These are phyloP conservation scores for Thereva unica DNA, from an alignment of 2,888 invertebrate species.

Conservation along the genomic window DNA sequence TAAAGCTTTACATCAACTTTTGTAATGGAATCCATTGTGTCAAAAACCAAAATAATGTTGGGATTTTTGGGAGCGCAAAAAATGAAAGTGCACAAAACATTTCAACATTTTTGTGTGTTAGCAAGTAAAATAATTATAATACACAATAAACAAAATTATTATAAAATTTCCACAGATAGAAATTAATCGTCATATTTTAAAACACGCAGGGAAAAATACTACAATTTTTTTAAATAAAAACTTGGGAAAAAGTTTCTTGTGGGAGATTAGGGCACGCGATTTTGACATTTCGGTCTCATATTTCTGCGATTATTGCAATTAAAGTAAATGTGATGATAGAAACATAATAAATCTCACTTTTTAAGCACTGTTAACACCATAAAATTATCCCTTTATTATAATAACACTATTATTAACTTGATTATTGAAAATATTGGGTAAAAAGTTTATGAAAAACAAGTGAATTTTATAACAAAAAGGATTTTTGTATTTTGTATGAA, in stretches of 20 bases:
- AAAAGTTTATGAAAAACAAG: conserved; percentile 27
- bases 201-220: background rate
- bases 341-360: background rate
- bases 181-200: background rate
- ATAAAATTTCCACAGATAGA: too few relatives aligned
- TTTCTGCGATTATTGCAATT: conserved; percentile 42
- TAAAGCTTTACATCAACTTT: too few relatives aligned
- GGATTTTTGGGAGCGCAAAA: too few relatives aligned
- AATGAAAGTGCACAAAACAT: too few relatives aligned
- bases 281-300: conserved; percentile 37
- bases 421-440: conserved; percentile 4
- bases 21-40: too few relatives aligned
- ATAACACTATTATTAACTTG: conserved; percentile 3
- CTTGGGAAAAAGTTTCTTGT: conserved; percentile 7
- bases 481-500: conserved; percentile 50
- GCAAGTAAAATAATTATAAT: too few relatives aligned
- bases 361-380: too few relatives aligned
- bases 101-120: too few relatives aligned
- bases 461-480: conserved; percentile 37
- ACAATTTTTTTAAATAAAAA: conserved; percentile 7
- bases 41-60: too few relatives aligned
- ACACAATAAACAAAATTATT: too few relatives aligned
- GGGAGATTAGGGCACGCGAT: conserved; percentile 39
- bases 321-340: background rate
- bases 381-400: background rate